Percentiles rank a stretch among this genome's conserved stretches.
These are phyloP conservation scores for Drosophila nigromelanica DNA, from an alignment of 1,140 invertebrate species.

Conservation along the genomic window DNA sequence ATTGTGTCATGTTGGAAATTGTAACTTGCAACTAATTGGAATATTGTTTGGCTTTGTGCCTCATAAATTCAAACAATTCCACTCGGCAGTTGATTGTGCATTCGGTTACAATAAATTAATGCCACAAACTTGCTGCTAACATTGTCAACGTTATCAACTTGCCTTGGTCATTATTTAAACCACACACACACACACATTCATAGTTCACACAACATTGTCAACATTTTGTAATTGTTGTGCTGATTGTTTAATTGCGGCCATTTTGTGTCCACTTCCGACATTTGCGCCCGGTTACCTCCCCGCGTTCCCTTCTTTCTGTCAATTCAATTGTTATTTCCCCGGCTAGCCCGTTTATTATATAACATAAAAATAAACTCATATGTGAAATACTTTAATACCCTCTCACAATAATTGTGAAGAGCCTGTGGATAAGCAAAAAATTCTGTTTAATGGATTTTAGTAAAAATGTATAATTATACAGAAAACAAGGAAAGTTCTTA, in stretches of 20 bases:
- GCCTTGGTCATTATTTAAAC: conserved; percentile 41
- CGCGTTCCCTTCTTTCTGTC: not conserved
- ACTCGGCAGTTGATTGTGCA: conserved; percentile 64
- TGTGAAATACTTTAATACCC: conserved; percentile 23
- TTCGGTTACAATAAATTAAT: conserved; percentile 67
- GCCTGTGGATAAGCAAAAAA: not conserved
- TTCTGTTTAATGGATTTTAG: no score
- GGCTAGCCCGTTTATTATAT: not conserved
- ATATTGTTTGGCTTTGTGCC: conserved; percentile 30
- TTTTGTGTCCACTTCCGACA: conserved; percentile 68
- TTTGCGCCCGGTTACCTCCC: conserved; percentile 4
- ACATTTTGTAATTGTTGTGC: conserved; percentile 76
- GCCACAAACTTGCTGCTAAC: conserved; percentile 64
- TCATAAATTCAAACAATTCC: conserved; percentile 46
- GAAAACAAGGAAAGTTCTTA: no score
- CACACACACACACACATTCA: conserved; percentile 6
- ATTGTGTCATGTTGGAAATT: not conserved
- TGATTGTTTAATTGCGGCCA: conserved; percentile 81
- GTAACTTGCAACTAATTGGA: conserved; percentile 55
- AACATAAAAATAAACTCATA: conserved; percentile 5
- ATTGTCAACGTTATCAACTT: conserved; percentile 73
- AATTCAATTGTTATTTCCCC: conserved; percentile 43
- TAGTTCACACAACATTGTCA: conserved; percentile 32
- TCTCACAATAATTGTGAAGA: not conserved
- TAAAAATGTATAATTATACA: no score